A percentile compares a stretch with the other conserved stretches of the same genome.
Conservation (phyloP, 2,797 vertebrate species). For the Hafferia zeledoni region DNA sequence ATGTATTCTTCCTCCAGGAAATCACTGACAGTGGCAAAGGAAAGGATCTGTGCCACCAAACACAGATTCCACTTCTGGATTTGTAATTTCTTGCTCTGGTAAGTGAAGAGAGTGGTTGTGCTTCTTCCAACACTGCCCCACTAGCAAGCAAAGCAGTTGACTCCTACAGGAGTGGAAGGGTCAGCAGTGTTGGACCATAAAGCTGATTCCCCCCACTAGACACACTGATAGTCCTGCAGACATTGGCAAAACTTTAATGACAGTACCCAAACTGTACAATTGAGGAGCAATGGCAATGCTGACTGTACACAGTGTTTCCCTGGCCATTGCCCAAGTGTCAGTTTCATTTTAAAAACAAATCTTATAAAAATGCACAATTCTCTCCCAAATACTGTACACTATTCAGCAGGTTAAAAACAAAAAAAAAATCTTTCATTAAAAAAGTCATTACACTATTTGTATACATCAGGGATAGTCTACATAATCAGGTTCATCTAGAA, state of each 20-base stretch:
- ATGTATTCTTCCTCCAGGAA: background rate
- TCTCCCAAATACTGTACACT: conserved; percentile 77
- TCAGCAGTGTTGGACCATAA: background rate
- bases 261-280: conserved; percentile 52
- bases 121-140: rapidly evolving
- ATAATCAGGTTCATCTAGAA: conserved; percentile 66
- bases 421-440: conserved; percentile 65
- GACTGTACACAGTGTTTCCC: conserved; percentile 1
- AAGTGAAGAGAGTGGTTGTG: background rate
- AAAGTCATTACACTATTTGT: conserved; percentile 76
- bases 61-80: background rate
- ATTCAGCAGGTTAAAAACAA: conserved; percentile 70
- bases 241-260: conserved; percentile 69
- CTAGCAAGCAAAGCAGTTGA: rapidly evolving
- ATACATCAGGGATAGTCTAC: conserved; percentile 62
- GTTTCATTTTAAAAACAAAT: conserved; percentile 58
- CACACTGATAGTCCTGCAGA: background rate
- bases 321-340: background rate
- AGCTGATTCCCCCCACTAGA: background rate
- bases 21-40: background rate
- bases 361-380: conserved; percentile 70
- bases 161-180: background rate
- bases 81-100: background rate
- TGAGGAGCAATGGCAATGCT: background rate
- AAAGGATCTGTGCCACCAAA: background rate